Conservation (phyloP, 2,113 vertebrate species). For the Pelodiscus sinensis region DNA sequence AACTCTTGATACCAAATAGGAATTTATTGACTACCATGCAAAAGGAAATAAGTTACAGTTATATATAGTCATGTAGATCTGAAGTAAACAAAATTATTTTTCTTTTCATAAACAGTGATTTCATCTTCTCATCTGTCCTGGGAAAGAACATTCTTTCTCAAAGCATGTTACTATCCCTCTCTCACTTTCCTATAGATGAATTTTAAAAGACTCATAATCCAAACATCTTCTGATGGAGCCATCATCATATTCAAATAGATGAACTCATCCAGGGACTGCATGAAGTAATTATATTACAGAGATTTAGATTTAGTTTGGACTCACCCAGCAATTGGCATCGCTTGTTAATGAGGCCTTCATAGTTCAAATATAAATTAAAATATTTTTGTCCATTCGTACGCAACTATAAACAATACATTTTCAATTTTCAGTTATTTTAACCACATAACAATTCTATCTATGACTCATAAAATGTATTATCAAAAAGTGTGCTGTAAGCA, state of each 20-base stretch:
- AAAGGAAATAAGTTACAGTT: slow-evolving; percentile 15
- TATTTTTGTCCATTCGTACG: neutral
- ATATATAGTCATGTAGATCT: neutral
- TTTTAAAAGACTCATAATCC: neutral
- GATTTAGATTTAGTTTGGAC: neutral
- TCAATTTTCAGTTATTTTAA: neutral
- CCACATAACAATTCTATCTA: neutral
- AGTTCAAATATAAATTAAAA: neutral
- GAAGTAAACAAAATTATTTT: slow-evolving; percentile 11
- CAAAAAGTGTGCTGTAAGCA: neutral
- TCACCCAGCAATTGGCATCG: neutral
- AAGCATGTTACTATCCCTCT: neutral
- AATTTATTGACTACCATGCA: slow-evolving; percentile 32
- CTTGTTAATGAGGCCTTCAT: neutral
- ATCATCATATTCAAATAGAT: neutral
- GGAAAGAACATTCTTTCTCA: slow-evolving; percentile 23
- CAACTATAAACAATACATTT: neutral
- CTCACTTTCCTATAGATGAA: neutral
- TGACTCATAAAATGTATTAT: neutral
- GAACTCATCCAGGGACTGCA: neutral
- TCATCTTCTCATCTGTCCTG: neutral
- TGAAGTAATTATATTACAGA: neutral
- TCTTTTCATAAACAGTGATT: neutral
- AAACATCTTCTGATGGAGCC: neutral
- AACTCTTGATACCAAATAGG: slow-evolving; percentile 14